Evolutionary conservation across 2,797 vertebrate species (phyloP), one percentile per base, ranked within the genome.

Genomic region (Capromys pilorides): DNA sequence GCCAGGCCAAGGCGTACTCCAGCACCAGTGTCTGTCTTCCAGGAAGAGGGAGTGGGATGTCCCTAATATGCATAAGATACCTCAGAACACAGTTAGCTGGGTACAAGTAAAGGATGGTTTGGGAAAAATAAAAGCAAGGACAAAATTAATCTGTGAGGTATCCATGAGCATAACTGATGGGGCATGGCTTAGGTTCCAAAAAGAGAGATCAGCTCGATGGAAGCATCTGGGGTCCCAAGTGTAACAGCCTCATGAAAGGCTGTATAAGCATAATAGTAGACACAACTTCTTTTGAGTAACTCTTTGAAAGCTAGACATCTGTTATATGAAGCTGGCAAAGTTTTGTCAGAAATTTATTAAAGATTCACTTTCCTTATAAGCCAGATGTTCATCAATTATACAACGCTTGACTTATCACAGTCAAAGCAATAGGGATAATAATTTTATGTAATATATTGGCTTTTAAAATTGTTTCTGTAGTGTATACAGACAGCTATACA

Each of bases 311-410:
- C 24, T 86, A 86, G 51, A 49, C 92, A 85, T 67, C 39, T 88
- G 69, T 86, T 93, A 80, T 69, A 86, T 36, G 94, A 85, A 21
- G 21, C 41, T 69, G 22, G 75, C 2, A 82, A 92, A 80, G 73
- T 39, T 64, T 94, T 77, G 19, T 80, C n/a, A 71, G 57, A 73
- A 77, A 79, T 71, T 26, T 93, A 85, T 81, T 62, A 16, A 77
- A 94, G 91, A 88, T 88, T 86, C 36, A 90, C 9, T 61, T 12
- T 81, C 45, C 12, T 82, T 81, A 79, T 36, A 89, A 96, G 62
- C 21, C 78, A 90, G 39, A 5, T 51, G 14, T 62, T 75, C 59
- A 66, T 87, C 59, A 93, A 59, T 81, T 61, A 75, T 6, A 75
- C 10, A 59, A 31, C 61, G 12, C 22, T 49, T n/a, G 6, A 71